Evolutionary conservation across 2,888 invertebrate species (phyloP), one percentile per base, ranked within the genome.

Genomic region (Noctua janthina): DNA sequence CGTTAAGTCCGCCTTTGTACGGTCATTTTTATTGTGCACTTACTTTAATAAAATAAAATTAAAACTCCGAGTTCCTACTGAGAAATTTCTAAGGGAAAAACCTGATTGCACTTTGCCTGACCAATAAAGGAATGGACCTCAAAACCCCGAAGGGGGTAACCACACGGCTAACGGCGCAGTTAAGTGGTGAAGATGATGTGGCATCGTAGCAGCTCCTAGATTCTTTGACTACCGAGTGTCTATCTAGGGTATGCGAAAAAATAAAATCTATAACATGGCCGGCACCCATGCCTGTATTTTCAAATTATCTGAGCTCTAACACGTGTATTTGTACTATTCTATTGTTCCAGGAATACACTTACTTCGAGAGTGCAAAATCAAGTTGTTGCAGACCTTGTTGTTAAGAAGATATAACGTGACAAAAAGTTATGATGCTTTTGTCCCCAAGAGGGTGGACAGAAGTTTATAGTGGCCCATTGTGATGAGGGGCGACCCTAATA

Each of bases 281-380:
- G n/a, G 11, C 11, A 10, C n/a, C 6, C 1, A 35, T 49, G 39
- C 6, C 29, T 29, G 13, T 15, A 0, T 49, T 54, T 79, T 49
- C 6, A 23, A 46, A 35, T 35, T 8, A 64, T 35, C 35, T 3
- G 8, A 64, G 17, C 35, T 64, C 17, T 17, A 35, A 35, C 1
- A 35, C 7, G 7, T 64, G 35, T 46, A 83, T 51, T 51, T 20
- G 4, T 54, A 54, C 2, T 43, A 7, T 77, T 76, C 1, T 70
- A 90, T 93, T 92, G 84, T 97, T 97, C 88, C 96, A 98, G 98
- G 98, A 98, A 93, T 98, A 98, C 88, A 97, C 98, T 81, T 98
- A 97, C 89, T 98, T 98, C 90, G 97, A 97, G 91, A 96, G 95
- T 84, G 93, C 97, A 1, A 97, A 97, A 88, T 91, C 93, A 1